Conservation (phyloP, 2,888 invertebrate species). For the Euplagia quadripunctaria region DNA sequence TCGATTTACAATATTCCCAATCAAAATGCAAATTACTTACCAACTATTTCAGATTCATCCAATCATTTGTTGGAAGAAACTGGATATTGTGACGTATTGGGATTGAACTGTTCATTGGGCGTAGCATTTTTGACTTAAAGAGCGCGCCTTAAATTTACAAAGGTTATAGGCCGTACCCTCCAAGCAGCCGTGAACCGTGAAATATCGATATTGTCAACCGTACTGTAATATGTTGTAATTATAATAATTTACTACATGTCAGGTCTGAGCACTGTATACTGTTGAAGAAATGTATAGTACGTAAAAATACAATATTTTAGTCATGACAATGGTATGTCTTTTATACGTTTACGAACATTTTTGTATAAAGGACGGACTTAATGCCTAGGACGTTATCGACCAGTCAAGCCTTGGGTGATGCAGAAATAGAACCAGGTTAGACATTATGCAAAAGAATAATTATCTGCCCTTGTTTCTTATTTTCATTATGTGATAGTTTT, state of each 20-base stretch:
- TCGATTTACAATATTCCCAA: slow-evolving; percentile 71
- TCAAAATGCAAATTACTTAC: slow-evolving; percentile 79
- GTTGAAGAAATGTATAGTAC: too few species aligned
- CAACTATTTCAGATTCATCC: slow-evolving; percentile 67
- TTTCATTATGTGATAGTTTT: too few species aligned
- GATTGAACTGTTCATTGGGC: slow-evolving; percentile 28
- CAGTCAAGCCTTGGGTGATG: too few species aligned
- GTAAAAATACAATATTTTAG: neutral
- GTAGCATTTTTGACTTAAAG: neutral
- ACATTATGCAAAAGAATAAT: too few species aligned
- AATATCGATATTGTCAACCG: neutral
- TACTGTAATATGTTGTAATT: neutral
- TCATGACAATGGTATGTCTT: too few species aligned
- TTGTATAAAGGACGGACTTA: too few species aligned
- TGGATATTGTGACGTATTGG: slow-evolving; percentile 31
- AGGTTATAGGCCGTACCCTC: neutral
- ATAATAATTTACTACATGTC: neutral
- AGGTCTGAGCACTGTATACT: neutral
- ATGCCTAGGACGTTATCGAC: too few species aligned
- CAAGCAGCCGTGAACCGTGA: neutral
- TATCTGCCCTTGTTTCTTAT: too few species aligned
- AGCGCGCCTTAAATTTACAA: neutral
- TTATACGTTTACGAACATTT: too few species aligned
- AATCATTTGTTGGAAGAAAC: slow-evolving; percentile 41
- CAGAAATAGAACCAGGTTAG: too few species aligned